Base-by-base conservation (phyloP, 2,888 invertebrate species). In the Alviniconcha strummeri region DNA sequence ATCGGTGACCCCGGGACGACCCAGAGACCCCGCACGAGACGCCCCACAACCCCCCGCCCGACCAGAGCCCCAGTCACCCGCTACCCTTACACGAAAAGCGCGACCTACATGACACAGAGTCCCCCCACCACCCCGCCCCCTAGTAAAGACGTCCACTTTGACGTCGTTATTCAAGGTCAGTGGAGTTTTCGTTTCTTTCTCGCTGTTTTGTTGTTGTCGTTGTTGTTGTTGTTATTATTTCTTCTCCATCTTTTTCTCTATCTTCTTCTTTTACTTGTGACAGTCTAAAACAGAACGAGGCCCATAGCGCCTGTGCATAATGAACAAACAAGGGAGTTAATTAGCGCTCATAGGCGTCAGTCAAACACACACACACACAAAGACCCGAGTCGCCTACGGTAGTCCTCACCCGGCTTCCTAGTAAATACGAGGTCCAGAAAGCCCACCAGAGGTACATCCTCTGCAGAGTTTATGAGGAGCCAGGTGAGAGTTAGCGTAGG, bases 111-210 rank as follows among this genome's bases (percentile, higher is more conserved):
- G 55, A 19, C 9, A n/a, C 9, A 11, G 60, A 36, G n/a, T 4
- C 54, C n/a, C 17, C n/a, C 8, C 69, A 19, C 74, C 13, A 75
- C 82, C 11, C 69, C 69, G 8, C 7, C 54, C 11, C 9, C 69
- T 5, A 71, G 36, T 15, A 77, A 77, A 15, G 67, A 36, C 69
- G 77, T 71, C 36, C n/a, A 56, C 55, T 82, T 82, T 36, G 82
- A 82, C 56, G 76, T 60, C 7, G 82, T 82, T 52, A 77, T 82
- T 5, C n/a, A 71, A 77, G 82, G 82, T 82, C 4, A 3, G 72
- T 17, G 36, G 36, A 36, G 72, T 72, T 72, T 72, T 8, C 9
- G 60, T 60, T 13, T 60, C 13, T 60, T 36, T 36, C 36, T 36
- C 36, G 36, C 36, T 36, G 36, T 36, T 36, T 36, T 36, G 36